Conservation (phyloP, 2,888 invertebrate genomes). For the Malthinus seriepunctatus region DNA sequence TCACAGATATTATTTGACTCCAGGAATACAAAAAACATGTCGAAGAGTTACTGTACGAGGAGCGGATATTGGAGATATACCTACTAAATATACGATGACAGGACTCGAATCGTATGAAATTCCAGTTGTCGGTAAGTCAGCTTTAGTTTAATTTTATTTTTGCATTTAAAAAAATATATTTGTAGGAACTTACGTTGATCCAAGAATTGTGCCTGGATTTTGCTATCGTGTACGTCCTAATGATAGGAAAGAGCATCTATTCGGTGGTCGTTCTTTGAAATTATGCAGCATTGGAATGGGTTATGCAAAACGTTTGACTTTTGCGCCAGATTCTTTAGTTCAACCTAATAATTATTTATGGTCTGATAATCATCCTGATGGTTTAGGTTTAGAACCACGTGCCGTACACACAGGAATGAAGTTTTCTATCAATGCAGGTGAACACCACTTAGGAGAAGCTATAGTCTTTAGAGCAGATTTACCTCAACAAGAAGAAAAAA, state of each 20-base stretch:
- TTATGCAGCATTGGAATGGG: slow-evolving; percentile 73
- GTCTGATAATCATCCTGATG: slow-evolving; percentile 77
- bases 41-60: slow-evolving; percentile 67
- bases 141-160: background rate
- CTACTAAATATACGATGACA: slow-evolving; percentile 65
- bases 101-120: slow-evolving; percentile 67
- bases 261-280: slow-evolving; percentile 65
- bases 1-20: slow-evolving; percentile 61
- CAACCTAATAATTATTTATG: slow-evolving; percentile 72
- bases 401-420: slow-evolving; percentile 70
- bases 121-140: slow-evolving; percentile 66
- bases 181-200: slow-evolving; percentile 69
- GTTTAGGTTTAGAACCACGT: slow-evolving; percentile 69
- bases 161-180: slow-evolving; percentile 46
- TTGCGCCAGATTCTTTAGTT: slow-evolving; percentile 65
- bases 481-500: slow-evolving; percentile 69
- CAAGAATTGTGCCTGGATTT: slow-evolving; percentile 73
- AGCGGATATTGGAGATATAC: slow-evolving; percentile 64
- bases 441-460: slow-evolving; percentile 67
- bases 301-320: slow-evolving; percentile 76
- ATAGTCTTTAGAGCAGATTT: slow-evolving; percentile 69
- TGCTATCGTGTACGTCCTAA: slow-evolving; percentile 71
- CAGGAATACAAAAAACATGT: slow-evolving; percentile 66
- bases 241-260: slow-evolving; percentile 66
- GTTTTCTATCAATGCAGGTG: slow-evolving; percentile 62